These are phyloP conservation scores for Drosophila hydei DNA, from an alignment of 1,140 invertebrate species.

Conservation along the genomic window DNA sequence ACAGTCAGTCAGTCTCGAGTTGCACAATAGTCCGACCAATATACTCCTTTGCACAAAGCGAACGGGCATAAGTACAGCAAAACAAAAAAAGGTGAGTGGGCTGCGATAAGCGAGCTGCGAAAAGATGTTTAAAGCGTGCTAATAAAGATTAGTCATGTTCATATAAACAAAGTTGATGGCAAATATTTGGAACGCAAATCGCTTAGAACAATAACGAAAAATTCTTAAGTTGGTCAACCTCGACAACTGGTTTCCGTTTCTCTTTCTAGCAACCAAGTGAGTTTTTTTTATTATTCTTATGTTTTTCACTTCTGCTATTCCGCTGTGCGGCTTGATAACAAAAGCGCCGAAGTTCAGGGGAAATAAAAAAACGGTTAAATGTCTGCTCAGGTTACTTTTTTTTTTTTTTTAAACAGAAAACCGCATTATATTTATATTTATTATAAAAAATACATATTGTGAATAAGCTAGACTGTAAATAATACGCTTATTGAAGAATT, in stretches of 20 bases:
- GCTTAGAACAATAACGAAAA: conserved; percentile 50
- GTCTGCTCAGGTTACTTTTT: conserved; percentile 39
- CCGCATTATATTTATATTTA: conserved; percentile 41
- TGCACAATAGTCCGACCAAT: no score
- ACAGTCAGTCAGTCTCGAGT: no score
- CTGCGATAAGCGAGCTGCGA: conserved; percentile 27
- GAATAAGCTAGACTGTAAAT: conserved; percentile 36
- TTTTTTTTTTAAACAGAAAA: conserved; percentile 36
- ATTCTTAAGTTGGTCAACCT: conserved; percentile 36
- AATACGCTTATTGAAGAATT: conserved; percentile 33
- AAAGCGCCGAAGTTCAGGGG: conserved; percentile 62
- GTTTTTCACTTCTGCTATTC: conserved; percentile 8
- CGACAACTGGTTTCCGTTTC: conserved; percentile 50
- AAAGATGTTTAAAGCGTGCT: conserved; percentile 30
- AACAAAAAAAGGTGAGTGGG: conserved; percentile 6
- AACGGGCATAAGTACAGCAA: neutral
- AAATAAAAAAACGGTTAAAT: conserved; percentile 32
- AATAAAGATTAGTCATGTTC: conserved; percentile 45
- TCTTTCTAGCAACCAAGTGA: conserved; percentile 35
- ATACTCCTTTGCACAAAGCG: neutral
- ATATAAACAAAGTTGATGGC: conserved; percentile 36
- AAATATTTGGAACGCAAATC: conserved; percentile 47
- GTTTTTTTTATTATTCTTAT: conserved; percentile 26
- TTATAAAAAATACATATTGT: conserved; percentile 31
- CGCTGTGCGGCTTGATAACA: conserved; percentile 59